These are phyloP conservation scores for Nibea coibor DNA, from an alignment of 2,113 vertebrate species.

Conservation along the genomic window DNA sequence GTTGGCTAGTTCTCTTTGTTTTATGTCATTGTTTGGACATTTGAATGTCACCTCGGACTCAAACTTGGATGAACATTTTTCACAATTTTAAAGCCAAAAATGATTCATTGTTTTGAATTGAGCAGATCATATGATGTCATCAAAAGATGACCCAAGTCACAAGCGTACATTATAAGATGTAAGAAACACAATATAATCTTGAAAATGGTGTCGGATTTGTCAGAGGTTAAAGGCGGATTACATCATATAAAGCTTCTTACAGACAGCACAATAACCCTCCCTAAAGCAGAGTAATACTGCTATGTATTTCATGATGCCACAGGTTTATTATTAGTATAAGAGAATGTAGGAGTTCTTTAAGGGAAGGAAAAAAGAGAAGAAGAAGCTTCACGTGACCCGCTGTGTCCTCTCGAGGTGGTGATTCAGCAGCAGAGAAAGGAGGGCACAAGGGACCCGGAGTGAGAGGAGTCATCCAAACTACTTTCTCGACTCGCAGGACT, in stretches of 20 bases:
- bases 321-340: too few species aligned
- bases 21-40: not conserved
- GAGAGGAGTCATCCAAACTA: conserved; percentile 35
- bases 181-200: not conserved
- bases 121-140: not conserved
- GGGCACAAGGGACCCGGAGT: conserved; percentile 9
- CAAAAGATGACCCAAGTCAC: too few species aligned
- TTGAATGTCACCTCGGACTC: not conserved
- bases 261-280: not conserved
- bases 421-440: not conserved
- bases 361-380: conserved; percentile 23
- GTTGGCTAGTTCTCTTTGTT: not conserved
- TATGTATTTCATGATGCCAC: conserved; percentile 2
- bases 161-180: not conserved
- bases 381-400: conserved; percentile 3
- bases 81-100: too few species aligned
- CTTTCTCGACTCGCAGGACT: conserved; percentile 29
- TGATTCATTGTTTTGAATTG: too few species aligned
- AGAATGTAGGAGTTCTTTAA: not conserved
- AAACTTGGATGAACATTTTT: not conserved
- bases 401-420: conserved; percentile 11
- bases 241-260: not conserved
- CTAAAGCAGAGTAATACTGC: not conserved
- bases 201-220: not conserved
- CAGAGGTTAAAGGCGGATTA: not conserved